Percentiles rank a stretch among this genome's conserved stretches.
Conservation (phyloP, 2,888 invertebrate species). For the Drosophila lacicola region DNA sequence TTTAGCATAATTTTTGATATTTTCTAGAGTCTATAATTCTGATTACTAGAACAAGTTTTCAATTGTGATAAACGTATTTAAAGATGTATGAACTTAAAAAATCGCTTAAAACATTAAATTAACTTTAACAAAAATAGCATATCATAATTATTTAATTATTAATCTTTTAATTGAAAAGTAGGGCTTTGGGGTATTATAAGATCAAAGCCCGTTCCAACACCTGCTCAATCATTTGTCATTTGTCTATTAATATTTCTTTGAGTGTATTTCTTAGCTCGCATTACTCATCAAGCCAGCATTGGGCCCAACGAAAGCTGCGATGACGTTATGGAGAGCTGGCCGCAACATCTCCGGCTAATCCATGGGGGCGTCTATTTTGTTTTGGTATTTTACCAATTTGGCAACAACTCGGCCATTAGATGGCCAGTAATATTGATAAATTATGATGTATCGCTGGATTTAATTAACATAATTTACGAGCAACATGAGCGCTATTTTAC, state of each 20-base stretch:
- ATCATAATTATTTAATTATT: too few species aligned
- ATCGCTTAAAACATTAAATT: too few species aligned
- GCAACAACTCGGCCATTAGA: slow-evolving; percentile 42
- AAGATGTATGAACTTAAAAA: too few species aligned
- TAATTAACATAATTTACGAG: slow-evolving; percentile 58
- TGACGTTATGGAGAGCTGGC: slow-evolving; percentile 58
- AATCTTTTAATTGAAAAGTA: too few species aligned
- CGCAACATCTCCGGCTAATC: slow-evolving; percentile 4
- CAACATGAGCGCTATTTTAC: slow-evolving; percentile 85
- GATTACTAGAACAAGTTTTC: too few species aligned
- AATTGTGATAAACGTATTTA: too few species aligned
- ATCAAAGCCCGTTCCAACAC: too few species aligned
- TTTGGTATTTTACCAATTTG: slow-evolving; percentile 30
- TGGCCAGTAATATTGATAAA: slow-evolving; percentile 74
- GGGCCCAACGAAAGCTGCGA: slow-evolving; percentile 44
- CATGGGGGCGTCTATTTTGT: slow-evolving; percentile 60
- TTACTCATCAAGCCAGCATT: slow-evolving; percentile 40
- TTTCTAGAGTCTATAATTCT: too few species aligned
- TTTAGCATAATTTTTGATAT: too few species aligned
- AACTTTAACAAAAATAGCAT: too few species aligned
- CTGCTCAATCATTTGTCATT: not conserved
- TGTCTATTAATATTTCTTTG: not conserved
- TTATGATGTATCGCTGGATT: slow-evolving; percentile 67
- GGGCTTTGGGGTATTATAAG: too few species aligned
- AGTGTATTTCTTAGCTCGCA: slow-evolving; percentile 22